Percentiles rank a stretch among this genome's conserved stretches.
Evolutionary conservation across 2,113 vertebrate genomes (phyloP).

Genomic region (Hiodon alosoides): DNA sequence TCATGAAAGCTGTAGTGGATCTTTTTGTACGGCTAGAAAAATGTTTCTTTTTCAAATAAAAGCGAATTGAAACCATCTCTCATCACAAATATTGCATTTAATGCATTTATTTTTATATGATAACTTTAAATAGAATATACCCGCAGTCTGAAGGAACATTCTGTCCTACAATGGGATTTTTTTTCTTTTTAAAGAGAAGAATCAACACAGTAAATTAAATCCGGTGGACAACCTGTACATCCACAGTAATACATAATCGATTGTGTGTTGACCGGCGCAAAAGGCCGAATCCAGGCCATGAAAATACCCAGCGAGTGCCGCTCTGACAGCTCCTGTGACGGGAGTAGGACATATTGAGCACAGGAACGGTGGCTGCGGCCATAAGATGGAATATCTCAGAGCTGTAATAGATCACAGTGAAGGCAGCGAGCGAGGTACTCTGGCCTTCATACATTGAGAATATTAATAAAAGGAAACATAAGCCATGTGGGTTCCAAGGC

Average conservation of each 20-base stretch:
- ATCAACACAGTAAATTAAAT: slow-evolving; percentile 2
- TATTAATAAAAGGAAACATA: slow-evolving; percentile 5
- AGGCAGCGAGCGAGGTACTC: background rate
- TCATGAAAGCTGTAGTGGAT: no score
- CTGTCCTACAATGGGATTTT: background rate
- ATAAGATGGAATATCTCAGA: slow-evolving; percentile 13
- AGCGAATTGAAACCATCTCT: no score
- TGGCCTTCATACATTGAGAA: background rate
- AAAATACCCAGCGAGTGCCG: slow-evolving; percentile 2
- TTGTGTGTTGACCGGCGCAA: slow-evolving; percentile 27
- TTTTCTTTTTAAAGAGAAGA: slow-evolving; percentile 17
- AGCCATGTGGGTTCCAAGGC: no score
- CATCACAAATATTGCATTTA: no score
- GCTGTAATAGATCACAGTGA: slow-evolving; percentile 19
- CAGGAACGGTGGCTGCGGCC: background rate
- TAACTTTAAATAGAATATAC: no score
- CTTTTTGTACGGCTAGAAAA: no score
- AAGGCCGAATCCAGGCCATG: slow-evolving; percentile 16
- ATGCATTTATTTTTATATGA: no score
- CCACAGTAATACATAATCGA: slow-evolving; percentile 36
- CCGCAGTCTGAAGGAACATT: no score
- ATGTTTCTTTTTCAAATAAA: no score
- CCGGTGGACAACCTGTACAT: slow-evolving; percentile 9
- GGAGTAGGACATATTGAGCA: slow-evolving; percentile 3
- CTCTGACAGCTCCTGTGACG: slow-evolving; percentile 22